phyloP scores from a whole-genome alignment of 2,888 invertebrate species.

The Cephus spinipes region DNA sequence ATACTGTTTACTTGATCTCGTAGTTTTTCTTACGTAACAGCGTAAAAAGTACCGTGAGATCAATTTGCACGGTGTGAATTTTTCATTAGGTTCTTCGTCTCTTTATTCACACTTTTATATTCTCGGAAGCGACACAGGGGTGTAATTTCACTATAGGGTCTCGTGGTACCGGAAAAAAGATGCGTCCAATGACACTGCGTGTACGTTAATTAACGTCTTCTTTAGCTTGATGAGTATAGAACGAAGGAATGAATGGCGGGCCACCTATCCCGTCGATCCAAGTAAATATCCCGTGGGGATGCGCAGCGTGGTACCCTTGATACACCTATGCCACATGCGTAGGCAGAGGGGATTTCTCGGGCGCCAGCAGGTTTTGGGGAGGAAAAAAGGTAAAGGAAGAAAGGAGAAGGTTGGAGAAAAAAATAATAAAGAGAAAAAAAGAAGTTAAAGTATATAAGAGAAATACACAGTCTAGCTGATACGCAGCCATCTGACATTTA shows the following conservation, averaged over 20 bases:
- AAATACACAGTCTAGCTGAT: constrained; percentile 44
- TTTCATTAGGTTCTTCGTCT: neutral
- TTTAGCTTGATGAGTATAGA: neutral
- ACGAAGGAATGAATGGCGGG: neutral
- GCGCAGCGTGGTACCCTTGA: constrained; percentile 36
- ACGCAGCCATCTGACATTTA: constrained; percentile 42
- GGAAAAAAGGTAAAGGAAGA: constrained; percentile 5
- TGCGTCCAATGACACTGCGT: neutral
- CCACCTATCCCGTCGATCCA: constrained; percentile 12
- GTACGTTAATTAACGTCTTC: neutral
- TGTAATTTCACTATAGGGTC: neutral
- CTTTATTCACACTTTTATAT: neutral
- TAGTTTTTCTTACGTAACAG: neutral
- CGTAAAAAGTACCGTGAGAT: neutral
- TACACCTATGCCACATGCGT: constrained; percentile 35
- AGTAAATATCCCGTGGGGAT: constrained; percentile 35
- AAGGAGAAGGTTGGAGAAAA: neutral
- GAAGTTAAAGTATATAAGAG: neutral
- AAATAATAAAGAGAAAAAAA: neutral
- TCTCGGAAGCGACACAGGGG: neutral
- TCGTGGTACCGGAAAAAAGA: neutral
- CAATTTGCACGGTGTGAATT: neutral
- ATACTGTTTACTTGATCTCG: neutral
- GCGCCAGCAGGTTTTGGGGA: constrained; percentile 49
- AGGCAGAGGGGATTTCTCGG: constrained; percentile 39